Base-by-base conservation (phyloP, 1,140 invertebrate genomes). In the Zaprionus inermis region DNA sequence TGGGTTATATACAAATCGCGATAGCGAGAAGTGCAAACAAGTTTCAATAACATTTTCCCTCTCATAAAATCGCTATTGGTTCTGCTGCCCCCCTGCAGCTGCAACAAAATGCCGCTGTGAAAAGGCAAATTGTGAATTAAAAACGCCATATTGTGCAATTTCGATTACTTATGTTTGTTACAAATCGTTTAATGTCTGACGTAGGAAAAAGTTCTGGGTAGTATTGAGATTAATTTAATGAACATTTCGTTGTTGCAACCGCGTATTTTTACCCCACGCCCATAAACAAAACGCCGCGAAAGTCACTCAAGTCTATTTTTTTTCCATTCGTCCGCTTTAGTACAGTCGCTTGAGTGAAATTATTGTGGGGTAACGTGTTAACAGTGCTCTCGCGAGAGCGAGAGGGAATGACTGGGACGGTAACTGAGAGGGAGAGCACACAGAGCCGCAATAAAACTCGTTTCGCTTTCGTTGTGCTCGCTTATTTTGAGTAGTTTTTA, bases 261-360 rank as follows among this genome's bases (percentile, higher is more conserved):
- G 63, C 55, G 55, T 63, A 72, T 75, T 72, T 58, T 46, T 61
- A 66, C 65, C 69, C 80, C 72, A 89, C 85, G 78, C 84, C 84
- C 80, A 89, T 89, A 89, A 89, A 89, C 84, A 80, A 89, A 89
- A 84, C 85, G 84, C 84, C 85, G 85, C 75, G 60, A 79, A 86
- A 83, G 46, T 71, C 71, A 75, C 77, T 89, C 82, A 59, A 73
- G 16, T 68, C 58, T 38, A 56, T 55, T 49, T 68, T 78, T 78
- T 83, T 80, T 79, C 77, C 61, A 28, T 75, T 84, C 74, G 74
- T 89, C 67, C 80, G 85, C 84, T 89, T 89, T 89, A 90, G 84
- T 89, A 89, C 84, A 89, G 84, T 89, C 85, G 69, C 81, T 84
- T 89, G 83, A 89, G 84, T 89, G 78, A 4, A 79, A 79, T 46